Evolutionary conservation across 2,888 invertebrate genomes (phyloP), one percentile per base, ranked within the genome.

Genomic region (Sinelater perroti): DNA sequence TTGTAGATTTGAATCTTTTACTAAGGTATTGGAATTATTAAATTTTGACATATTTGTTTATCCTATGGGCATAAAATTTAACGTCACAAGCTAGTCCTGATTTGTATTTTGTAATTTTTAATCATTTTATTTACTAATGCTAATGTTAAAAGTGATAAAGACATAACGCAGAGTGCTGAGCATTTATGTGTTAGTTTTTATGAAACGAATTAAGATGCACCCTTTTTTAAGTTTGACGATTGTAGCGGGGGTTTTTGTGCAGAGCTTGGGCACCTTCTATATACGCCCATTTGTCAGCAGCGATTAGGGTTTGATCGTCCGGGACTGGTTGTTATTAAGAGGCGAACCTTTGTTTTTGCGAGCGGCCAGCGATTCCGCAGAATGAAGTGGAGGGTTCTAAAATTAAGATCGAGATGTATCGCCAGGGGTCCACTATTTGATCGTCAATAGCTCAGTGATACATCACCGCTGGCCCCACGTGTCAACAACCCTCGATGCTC

Each of bases 391-490:
- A 50, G 50, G 50, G 40, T 50, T 50, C 50, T 38, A 50, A 50
- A 50, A 50, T 50, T 50, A 50, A 50, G 50, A 50, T 50, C 26
- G 26, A 50, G 50, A 38, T 40, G 38, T 40, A 35, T 50, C 50
- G 26, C 38, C 38, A 40, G 38, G 28, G 50, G 40, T 40, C 50
- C 50, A 30, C 20, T 40, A 50, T 50, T 50, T 50, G 50, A 50
- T 66, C 69, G 67, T 66, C 69, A 67, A 69, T 69, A 66, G 66
- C 38, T 17, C 47, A 50, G 40, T 56, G 46, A 61, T 63, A 61
- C 54, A 61, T 63, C 60, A 57, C 51, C 33, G 38, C 30, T 60
- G 61, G 61, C 60, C 53, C 59, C 63, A 56, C 60, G 57, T 59
- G 61, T 59, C 58, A 50, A 44, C 58, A 36, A 35, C 60, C 54